Percentiles rank a stretch among this genome's conserved stretches.
Conservation (phyloP, 2,797 vertebrate species). For the Danio tinwini region DNA sequence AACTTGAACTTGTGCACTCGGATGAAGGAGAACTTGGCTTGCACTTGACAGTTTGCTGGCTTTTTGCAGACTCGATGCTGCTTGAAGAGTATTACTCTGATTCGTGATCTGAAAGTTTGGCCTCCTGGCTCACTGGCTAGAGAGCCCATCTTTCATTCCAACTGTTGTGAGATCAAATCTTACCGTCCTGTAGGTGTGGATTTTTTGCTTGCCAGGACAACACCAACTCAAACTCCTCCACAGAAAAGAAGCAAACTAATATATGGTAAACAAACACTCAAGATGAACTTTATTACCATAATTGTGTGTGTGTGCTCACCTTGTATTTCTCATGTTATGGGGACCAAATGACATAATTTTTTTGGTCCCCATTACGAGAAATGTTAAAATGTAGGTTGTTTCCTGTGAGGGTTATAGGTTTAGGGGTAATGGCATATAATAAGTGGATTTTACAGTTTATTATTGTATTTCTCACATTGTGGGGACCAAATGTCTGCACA, state of each 20-base stretch:
- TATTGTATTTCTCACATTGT: too few relatives aligned
- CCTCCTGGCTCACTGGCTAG: constrained; percentile 37
- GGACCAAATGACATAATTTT: too few relatives aligned
- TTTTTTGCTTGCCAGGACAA: constrained; percentile 44
- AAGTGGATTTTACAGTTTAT: too few relatives aligned
- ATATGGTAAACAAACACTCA: constrained; percentile 33
- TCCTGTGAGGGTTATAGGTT: too few relatives aligned
- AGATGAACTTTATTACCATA: constrained; percentile 19
- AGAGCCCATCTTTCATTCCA: constrained; percentile 44
- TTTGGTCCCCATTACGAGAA: too few relatives aligned
- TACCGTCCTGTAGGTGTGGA: constrained; percentile 32
- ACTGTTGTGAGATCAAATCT: constrained; percentile 44
- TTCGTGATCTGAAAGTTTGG: constrained; percentile 42
- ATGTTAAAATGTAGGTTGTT: too few relatives aligned
- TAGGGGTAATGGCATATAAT: too few relatives aligned
- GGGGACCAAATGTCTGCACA: too few relatives aligned
- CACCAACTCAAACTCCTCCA: constrained; percentile 43
- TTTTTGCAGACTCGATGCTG: not conserved
- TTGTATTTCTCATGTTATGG: too few relatives aligned
- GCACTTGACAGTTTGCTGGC: constrained; percentile 32
- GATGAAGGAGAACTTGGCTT: constrained; percentile 38
- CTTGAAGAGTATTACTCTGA: constrained; percentile 41
- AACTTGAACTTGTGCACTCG: constrained; percentile 5
- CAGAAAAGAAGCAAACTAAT: constrained; percentile 24
- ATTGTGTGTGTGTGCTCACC: not conserved